Percentiles rank a stretch among this genome's conserved stretches.
These are phyloP conservation scores for Myiothlypis chrysogaster DNA, from an alignment of 2,797 vertebrate genomes.

Conservation along the genomic window DNA sequence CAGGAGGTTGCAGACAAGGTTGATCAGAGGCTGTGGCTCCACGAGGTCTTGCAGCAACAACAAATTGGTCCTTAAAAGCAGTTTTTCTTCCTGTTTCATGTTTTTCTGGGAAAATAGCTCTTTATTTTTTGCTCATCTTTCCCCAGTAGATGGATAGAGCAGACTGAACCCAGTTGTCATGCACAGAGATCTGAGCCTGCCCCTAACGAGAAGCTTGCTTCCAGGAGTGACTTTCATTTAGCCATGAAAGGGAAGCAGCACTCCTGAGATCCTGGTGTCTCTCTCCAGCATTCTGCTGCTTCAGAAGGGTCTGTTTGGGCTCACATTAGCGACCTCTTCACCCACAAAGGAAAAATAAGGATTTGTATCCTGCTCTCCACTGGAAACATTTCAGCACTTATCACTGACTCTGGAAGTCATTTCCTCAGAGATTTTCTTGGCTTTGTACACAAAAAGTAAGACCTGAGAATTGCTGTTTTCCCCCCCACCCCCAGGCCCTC, in stretches of 20 bases:
- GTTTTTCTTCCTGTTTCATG: background rate
- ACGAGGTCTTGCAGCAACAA: background rate
- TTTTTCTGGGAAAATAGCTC: background rate
- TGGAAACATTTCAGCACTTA: slow-evolving; percentile 25
- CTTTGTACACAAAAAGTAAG: slow-evolving; percentile 20
- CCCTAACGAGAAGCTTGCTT: background rate
- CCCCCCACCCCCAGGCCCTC: background rate
- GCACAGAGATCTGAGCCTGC: background rate
- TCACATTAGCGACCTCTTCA: background rate
- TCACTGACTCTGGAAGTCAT: slow-evolving; percentile 27
- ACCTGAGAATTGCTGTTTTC: background rate
- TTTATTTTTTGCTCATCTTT: background rate
- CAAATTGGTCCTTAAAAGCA: slow-evolving; percentile 46
- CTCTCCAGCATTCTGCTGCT: background rate
- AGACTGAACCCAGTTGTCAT: background rate
- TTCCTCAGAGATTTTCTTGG: slow-evolving; percentile 44
- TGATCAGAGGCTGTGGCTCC: slow-evolving; percentile 27
- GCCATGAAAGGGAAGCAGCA: background rate
- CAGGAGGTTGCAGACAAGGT: background rate
- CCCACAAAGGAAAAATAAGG: slow-evolving; percentile 8
- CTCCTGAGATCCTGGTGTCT: slow-evolving; percentile 1
- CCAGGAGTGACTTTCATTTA: background rate
- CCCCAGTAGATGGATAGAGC: background rate
- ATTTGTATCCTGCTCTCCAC: background rate
- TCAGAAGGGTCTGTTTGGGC: background rate